phyloP scores from a whole-genome alignment of 2,113 vertebrate species.

The Pitta sordida region DNA sequence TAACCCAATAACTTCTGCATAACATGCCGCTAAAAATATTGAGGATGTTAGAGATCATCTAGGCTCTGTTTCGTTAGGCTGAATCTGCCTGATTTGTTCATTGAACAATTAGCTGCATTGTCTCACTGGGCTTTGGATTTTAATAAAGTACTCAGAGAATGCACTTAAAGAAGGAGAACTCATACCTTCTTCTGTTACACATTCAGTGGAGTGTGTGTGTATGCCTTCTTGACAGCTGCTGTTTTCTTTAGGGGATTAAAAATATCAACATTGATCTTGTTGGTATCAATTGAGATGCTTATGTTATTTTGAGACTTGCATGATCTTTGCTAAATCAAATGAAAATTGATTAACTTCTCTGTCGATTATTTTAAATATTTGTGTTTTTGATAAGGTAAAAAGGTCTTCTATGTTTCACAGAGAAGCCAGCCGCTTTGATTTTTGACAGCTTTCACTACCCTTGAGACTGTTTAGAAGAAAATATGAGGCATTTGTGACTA shows the following conservation, averaged over 20 bases:
- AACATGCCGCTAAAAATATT: neutral
- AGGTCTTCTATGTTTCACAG: neutral
- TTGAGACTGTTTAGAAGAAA: conserved; percentile 49
- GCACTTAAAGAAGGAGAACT: neutral
- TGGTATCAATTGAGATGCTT: conserved; percentile 20
- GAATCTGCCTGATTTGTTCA: neutral
- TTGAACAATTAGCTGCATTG: neutral
- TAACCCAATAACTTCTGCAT: neutral
- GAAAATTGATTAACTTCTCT: conserved; percentile 47
- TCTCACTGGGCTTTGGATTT: neutral
- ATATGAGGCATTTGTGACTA: conserved; percentile 22
- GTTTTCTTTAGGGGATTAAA: conserved; percentile 28
- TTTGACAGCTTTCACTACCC: conserved; percentile 46
- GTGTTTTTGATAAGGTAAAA: neutral
- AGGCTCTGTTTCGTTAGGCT: neutral
- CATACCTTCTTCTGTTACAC: neutral
- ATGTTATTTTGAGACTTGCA: neutral
- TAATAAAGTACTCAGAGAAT: neutral
- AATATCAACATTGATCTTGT: conserved; percentile 48
- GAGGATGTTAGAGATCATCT: neutral
- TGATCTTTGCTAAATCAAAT: conserved; percentile 17
- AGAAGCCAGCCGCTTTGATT: conserved; percentile 44
- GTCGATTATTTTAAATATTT: conserved; percentile 44
- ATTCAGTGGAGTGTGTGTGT: conserved; percentile 23
- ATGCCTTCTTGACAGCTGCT: conserved; percentile 45